A percentile compares a stretch with the other conserved stretches of the same genome.
These are phyloP conservation scores for Pionites leucogaster DNA, from an alignment of 2,113 vertebrate species.

Conservation along the genomic window DNA sequence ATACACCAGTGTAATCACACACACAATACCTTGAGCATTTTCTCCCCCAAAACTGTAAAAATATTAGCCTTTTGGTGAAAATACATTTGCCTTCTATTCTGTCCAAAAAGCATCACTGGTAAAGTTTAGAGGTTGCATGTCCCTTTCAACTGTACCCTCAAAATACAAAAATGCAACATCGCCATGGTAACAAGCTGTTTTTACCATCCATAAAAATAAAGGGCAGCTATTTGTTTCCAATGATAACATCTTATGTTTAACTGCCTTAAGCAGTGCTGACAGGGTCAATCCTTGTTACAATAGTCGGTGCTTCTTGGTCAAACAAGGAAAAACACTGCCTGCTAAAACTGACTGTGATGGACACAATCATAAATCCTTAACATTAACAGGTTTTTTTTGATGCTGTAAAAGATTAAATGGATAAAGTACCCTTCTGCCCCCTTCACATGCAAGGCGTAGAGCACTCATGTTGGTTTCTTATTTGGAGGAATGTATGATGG, in stretches of 20 bases:
- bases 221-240: constrained; percentile 29
- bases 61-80: not conserved
- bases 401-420: not conserved
- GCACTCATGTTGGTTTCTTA: not conserved
- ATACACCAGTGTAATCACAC: not conserved
- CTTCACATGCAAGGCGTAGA: not conserved
- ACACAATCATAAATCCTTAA: not conserved
- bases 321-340: constrained; percentile 25
- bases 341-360: not conserved
- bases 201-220: constrained; percentile 35
- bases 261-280: not conserved
- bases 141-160: constrained; percentile 1
- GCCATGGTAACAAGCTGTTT: constrained; percentile 20
- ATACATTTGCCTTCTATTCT: not conserved
- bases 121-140: constrained; percentile 41
- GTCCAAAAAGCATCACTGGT: not conserved
- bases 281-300: constrained; percentile 33
- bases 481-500: not conserved
- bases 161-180: constrained; percentile 17
- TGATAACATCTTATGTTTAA: constrained; percentile 30
- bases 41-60: not conserved
- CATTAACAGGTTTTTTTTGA: not conserved
- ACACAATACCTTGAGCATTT: not conserved
- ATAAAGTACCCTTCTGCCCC: not conserved
- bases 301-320: not conserved